Base-by-base conservation (phyloP, 2,888 invertebrate species). In the Amiota communis region DNA sequence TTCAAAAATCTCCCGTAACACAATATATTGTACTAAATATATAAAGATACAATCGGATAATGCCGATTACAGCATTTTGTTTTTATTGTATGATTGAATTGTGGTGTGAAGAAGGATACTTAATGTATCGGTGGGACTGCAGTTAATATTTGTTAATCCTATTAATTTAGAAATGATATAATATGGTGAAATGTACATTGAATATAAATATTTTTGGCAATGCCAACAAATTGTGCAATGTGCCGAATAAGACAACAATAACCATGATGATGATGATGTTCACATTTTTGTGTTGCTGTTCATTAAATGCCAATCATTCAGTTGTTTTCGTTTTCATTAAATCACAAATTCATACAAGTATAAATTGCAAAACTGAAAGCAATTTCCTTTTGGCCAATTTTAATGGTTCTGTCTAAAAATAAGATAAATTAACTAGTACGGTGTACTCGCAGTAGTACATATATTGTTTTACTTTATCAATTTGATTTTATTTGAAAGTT, bases 261-360 rank as follows among this genome's bases (percentile, higher is more conserved):
- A 59, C 53, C 2, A 23, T 23, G n/a, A 51, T 51, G 23, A 23
- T 23, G n/a, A 51, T 51, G n/a, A 51, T 51, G n/a, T 8, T 12
- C 12, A 51, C 80, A 83, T 80, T 59, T 77, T 36, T 36, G 36
- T 36, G 67, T 56, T 70, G 63, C 57, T 70, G 51, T 72, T 61
- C 74, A 72, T 75, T 71, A 65, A 83, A 80, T 72, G 77, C 72
- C 75, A 76, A 74, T 75, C 70, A 72, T 79, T 75, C 72, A 79
- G 77, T 78, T 75, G 74, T 72, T 74, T 63, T 77, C 23, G n/a
- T 49, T 69, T 23, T 48, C 68, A 71, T 51, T 68, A 23, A 68
- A 53, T 23, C 67, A 68, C 59, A 59, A 17, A 59, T 4, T 20
- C 59, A 17, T 20, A n/a, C 36, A 36, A 36, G 36, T 36, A 36